Conservation (phyloP, 2,888 invertebrate species). For the Stictocephala bisonia region DNA sequence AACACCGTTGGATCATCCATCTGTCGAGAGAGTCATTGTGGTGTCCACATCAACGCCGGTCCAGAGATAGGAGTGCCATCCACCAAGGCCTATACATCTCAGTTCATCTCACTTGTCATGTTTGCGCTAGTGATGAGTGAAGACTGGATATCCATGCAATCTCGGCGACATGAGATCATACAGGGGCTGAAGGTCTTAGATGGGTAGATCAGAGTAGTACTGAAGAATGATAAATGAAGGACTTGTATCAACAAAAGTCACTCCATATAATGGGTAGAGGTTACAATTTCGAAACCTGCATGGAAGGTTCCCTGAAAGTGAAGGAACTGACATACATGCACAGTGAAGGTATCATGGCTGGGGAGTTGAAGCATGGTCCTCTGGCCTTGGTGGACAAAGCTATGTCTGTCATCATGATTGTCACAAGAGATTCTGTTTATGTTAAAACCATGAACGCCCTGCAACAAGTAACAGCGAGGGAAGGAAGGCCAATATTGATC, state of each 20-base stretch:
- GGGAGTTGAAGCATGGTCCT: constrained; percentile 99
- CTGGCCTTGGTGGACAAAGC: constrained; percentile 96
- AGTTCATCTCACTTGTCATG: constrained; percentile 98
- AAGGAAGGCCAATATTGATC: constrained; percentile 94
- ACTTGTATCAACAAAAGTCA: constrained; percentile 92
- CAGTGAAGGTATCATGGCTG: constrained; percentile 89
- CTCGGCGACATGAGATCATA: constrained; percentile 90
- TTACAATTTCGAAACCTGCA: constrained; percentile 98
- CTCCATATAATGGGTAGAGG: constrained; percentile 98
- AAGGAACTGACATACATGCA: constrained; percentile 98
- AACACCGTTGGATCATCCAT: constrained; percentile 99
- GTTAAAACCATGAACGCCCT: constrained; percentile 98
- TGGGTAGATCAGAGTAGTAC: constrained; percentile 88
- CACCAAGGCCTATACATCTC: constrained; percentile 99
- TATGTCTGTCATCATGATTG: constrained; percentile 99
- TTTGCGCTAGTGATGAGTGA: constrained; percentile 98
- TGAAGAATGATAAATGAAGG: constrained; percentile 90
- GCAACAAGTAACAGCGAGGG: constrained; percentile 88
- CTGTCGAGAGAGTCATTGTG: constrained; percentile 98
- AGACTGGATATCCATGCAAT: constrained; percentile 92
- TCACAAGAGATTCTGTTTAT: constrained; percentile 96
- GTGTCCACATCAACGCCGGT: constrained; percentile 99
- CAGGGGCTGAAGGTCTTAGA: constrained; percentile 87
- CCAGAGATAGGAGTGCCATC: constrained; percentile 99
- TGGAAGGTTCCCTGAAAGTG: constrained; percentile 98